Evolutionary conservation across 1,140 invertebrate genomes (phyloP), one percentile per base, ranked within the genome.

Genomic region (Pseudomyrmex sp.): DNA sequence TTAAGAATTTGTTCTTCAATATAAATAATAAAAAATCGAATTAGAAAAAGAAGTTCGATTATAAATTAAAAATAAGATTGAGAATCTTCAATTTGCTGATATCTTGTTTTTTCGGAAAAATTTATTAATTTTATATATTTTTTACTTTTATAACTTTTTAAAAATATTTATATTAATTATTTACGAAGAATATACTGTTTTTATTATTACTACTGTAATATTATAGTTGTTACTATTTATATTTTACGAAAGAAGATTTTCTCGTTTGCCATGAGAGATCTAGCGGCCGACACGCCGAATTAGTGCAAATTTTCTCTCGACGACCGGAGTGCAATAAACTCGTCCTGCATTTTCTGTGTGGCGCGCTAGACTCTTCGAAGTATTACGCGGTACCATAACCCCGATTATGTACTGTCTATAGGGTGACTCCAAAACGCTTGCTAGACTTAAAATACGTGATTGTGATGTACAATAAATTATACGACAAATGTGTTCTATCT

Each of bases 321-420:
- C 82, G 75, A 62, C 15, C 85, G 72, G 85, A 89, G 90, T 80
- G 85, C 85, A 87, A 90, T 89, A 75, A 84, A 89, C 88, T 88
- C 86, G 86, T 88, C 85, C 66, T 88, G 86, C 85, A 85, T 89
- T 89, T 90, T 90, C 85, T 65, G 75, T 59, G 75, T 82, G 12
- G 54, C 54, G 83, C 74, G 69, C 75, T 88, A 85, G 84, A 75
- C 68, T 59, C 52, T 54, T 69, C 88, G 48, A 92, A 90, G 87
- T 91, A 88, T 90, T 86, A 75, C 90, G 74, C 85, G 88, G 91
- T 91, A 89, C 85, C 85, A 90, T 91, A 90, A 90, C 87, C 89
- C 74, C 87, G 77, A 91, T 92, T 88, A 86, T 35, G 35, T 83
- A 73, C 58, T 75, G 61, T 85, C 68, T 84, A 83, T 50, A 79